phyloP scores from a whole-genome alignment of 2,888 invertebrate species.

The Morpho deidamia region DNA sequence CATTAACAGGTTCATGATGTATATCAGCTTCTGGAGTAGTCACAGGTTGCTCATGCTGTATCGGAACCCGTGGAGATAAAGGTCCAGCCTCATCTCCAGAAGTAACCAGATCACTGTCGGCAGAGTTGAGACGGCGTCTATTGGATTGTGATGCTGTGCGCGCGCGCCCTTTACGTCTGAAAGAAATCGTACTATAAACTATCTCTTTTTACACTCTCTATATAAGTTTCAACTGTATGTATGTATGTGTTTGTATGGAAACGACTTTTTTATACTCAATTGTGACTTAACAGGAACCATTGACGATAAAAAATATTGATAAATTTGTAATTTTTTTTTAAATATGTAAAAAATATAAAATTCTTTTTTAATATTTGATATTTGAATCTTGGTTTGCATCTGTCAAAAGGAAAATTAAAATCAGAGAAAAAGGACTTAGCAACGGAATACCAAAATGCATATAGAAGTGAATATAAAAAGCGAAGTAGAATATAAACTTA shows the following conservation, averaged over 20 bases:
- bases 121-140: conserved; percentile 85
- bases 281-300: too few species aligned
- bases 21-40: conserved; percentile 9
- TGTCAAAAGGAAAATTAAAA: too few species aligned
- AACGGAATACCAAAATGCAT: too few species aligned
- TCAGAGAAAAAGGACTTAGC: too few species aligned
- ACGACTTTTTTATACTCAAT: too few species aligned
- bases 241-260: not conserved
- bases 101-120: conserved; percentile 85
- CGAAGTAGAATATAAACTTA: too few species aligned
- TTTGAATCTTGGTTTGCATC: too few species aligned
- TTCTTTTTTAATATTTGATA: too few species aligned
- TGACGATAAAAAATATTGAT: too few species aligned
- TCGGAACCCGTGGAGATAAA: conserved; percentile 54
- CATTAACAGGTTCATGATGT: conserved; percentile 30
- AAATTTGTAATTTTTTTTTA: too few species aligned
- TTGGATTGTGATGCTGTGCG: conserved; percentile 80
- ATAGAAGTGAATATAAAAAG: too few species aligned
- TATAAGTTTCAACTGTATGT: not conserved
- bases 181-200: conserved; percentile 1
- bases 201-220: not conserved
- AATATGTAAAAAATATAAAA: too few species aligned
- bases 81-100: conserved; percentile 85
- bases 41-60: conserved; percentile 6
- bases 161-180: conserved; percentile 82